Evolutionary conservation across 1,140 invertebrate species (phyloP), one percentile per base, ranked within the genome.

Genomic region (Caenorhabditis elegans): DNA sequence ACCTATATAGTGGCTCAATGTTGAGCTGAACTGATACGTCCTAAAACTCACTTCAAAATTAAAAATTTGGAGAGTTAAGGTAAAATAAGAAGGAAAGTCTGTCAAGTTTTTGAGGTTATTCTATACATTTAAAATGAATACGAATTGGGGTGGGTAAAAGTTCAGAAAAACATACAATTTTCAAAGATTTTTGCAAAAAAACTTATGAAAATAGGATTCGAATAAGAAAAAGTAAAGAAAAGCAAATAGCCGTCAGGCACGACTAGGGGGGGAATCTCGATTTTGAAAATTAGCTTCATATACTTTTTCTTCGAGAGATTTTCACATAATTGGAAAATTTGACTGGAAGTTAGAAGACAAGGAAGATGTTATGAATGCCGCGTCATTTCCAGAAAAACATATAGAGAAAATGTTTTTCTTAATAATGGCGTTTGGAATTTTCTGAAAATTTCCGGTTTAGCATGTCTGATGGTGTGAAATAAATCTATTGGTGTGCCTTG

Each of bases 161-260:
- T 26, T 24, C 22, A 8, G 8, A 26, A 53, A 60, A 31, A 34
- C 26, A 31, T 3, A 10, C 53, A 31, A 60, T 60, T 60, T 60
- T 60, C n/a, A 60, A 60, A 60, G 34, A 28, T 60, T 60, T 53
- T 48, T 13, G 11, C 11, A 17, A 10, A 51, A n/a, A 24, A 17
- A 3, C n/a, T n/a, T n/a, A n/a, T n/a, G 28, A 60, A 60, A 31
- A 60, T 31, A 28, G 28, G 28, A 31, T 34, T 60, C 3, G 2
- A 31, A 22, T 17, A 60, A 22, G 10, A 60, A 60, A 34, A 31
- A 60, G 53, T 60, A 60, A 60, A 60, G 53, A 60, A 60, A 60
- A 60, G 53, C 53, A 60, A 60, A 60, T 60, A 60, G 53, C 53
- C 53, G 53, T 31, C n/a, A 60, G 53, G 53, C 53, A 60, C 31